Evolutionary conservation across 2,888 invertebrate genomes (phyloP).

Genomic region (Acleris laterana): DNA sequence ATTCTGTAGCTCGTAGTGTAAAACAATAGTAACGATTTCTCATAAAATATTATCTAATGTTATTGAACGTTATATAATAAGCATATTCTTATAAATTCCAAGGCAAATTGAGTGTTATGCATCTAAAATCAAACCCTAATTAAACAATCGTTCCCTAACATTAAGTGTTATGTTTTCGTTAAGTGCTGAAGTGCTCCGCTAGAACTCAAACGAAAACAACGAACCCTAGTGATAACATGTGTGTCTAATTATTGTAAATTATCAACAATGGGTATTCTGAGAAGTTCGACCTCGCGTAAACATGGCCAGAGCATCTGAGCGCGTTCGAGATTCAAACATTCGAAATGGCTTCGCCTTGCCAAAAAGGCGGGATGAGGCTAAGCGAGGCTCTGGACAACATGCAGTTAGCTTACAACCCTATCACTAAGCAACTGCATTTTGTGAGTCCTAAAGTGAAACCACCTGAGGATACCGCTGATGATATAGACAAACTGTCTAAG

Average conservation of each 20-base stretch:
- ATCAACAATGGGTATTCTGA: conserved; percentile 53
- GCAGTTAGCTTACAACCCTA: conserved; percentile 89
- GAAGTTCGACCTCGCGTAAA: conserved; percentile 46
- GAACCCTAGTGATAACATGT: conserved; percentile 31
- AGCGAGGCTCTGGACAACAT: conserved; percentile 89
- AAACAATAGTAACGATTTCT: conserved; percentile 22
- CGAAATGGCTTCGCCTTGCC: conserved; percentile 72
- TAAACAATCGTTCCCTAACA: conserved; percentile 28
- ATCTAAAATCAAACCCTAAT: conserved; percentile 39
- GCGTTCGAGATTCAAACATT: conserved; percentile 50
- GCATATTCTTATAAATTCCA: conserved; percentile 40
- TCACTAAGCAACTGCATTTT: conserved; percentile 89
- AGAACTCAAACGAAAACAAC: conserved; percentile 36
- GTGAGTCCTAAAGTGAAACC: conserved; percentile 77
- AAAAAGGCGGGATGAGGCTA: conserved; percentile 84
- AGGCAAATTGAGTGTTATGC: conserved; percentile 33
- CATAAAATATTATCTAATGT: conserved; percentile 22
- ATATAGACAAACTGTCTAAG: conserved; percentile 76
- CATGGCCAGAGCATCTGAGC: conserved; percentile 55
- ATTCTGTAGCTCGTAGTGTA: conserved; percentile 44
- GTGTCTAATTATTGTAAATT: conserved; percentile 35
- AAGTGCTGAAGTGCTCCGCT: conserved; percentile 34
- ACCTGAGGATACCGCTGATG: conserved; percentile 61
- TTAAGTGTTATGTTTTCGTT: conserved; percentile 38
- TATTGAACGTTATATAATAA: conserved; percentile 37